Evolutionary conservation across 2,113 vertebrate genomes (phyloP).

Genomic region (Ia io): DNA sequence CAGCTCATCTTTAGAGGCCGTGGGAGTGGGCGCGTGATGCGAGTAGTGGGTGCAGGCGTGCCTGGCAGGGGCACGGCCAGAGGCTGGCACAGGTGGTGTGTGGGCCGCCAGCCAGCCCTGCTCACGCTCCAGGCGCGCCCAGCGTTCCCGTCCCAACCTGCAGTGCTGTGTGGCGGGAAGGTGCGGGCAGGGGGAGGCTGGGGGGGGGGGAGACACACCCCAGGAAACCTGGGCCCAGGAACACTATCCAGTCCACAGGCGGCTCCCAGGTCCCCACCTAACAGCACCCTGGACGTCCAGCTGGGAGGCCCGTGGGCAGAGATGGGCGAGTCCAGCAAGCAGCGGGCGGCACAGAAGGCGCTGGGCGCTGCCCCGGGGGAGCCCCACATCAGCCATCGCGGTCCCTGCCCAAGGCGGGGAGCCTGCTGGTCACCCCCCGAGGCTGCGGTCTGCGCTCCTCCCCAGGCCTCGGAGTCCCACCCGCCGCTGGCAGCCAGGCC

Average conservation of each 20-base stretch:
- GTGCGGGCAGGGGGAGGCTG: background rate
- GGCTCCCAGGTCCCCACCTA: background rate
- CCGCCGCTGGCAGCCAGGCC: background rate
- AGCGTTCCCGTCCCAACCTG: background rate
- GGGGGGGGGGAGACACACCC: no score
- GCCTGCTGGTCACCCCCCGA: background rate
- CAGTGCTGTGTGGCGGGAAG: accelerated
- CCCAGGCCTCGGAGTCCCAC: background rate
- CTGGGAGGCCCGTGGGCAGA: background rate
- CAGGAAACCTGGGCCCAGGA: accelerated
- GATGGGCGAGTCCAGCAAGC: background rate
- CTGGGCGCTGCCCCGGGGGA: background rate
- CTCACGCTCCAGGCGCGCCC: background rate
- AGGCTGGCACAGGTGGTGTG: background rate
- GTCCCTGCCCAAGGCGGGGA: background rate
- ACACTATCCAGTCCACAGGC: background rate
- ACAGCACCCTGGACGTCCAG: background rate
- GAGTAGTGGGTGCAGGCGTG: background rate
- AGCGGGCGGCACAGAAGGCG: background rate
- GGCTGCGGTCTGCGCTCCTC: background rate
- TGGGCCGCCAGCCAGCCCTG: background rate
- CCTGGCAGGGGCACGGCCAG: background rate
- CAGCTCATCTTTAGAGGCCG: background rate
- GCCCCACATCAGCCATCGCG: background rate
- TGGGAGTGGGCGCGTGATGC: accelerated